These are phyloP conservation scores for Myotis pilosus DNA, from an alignment of 2,797 vertebrate genomes.

Conservation along the genomic window DNA sequence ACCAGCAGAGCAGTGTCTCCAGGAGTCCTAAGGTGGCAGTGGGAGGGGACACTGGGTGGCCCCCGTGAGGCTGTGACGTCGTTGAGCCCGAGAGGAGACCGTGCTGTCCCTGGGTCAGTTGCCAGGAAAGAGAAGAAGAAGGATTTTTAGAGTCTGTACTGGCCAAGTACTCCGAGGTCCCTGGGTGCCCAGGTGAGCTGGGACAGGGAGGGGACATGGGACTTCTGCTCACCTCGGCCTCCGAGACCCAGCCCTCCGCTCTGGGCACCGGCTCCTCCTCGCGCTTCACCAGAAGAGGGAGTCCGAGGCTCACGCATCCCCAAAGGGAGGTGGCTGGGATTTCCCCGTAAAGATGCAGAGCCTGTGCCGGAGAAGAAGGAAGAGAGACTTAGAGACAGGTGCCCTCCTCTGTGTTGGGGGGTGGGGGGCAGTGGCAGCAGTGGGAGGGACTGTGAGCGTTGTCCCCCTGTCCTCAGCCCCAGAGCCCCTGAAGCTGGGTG, in stretches of 20 bases:
- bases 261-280: neutral
- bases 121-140: neutral
- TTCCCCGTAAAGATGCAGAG: neutral
- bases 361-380: neutral
- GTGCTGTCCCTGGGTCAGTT: neutral
- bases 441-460: accelerated
- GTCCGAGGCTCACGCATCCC: constrained; percentile 34
- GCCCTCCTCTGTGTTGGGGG: neutral
- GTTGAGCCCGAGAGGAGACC: neutral
- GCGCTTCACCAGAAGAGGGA: constrained; percentile 69
- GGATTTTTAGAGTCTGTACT: neutral
- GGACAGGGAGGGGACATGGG: accelerated
- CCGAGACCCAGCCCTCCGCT: neutral
- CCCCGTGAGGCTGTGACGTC: neutral
- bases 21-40: neutral
- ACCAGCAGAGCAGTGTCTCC: neutral
- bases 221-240: accelerated
- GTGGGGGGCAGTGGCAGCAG: accelerated
- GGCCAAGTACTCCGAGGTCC: too few species aligned
- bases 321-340: neutral
- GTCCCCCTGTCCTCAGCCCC: neutral
- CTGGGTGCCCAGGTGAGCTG: accelerated
- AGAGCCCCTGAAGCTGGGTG: neutral
- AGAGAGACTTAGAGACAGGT: neutral
- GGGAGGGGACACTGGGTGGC: neutral